phyloP scores from a whole-genome alignment of 2,888 invertebrate genomes.

The Chrysodeixis includens region DNA sequence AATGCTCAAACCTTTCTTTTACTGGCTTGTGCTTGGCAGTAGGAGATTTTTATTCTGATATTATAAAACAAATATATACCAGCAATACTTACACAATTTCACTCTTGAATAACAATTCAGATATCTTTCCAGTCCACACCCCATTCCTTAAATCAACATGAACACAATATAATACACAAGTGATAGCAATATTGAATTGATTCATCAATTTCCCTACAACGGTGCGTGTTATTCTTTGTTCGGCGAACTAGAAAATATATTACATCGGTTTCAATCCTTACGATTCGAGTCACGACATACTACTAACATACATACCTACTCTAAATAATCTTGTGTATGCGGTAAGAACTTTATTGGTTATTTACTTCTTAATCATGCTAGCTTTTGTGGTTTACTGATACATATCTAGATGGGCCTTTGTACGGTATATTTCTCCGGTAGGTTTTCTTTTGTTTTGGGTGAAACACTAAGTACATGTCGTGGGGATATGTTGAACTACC shows the following conservation, averaged over 20 bases:
- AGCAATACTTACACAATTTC: no score
- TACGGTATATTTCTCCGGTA: no score
- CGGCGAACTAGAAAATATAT: conserved; percentile 48
- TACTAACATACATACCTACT: conserved; percentile 4
- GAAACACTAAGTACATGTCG: no score
- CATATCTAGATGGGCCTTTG: background rate
- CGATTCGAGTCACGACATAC: conserved; percentile 31
- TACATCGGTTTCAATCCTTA: conserved; percentile 33
- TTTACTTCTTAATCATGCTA: conserved; percentile 3
- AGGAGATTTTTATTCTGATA: no score
- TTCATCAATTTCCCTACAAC: conserved; percentile 28
- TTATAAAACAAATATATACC: no score
- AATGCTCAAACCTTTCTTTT: no score
- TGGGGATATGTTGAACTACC: no score
- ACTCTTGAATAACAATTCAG: background rate
- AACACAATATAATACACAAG: conserved; percentile 29
- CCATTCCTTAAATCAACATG: conserved; percentile 19
- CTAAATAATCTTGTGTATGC: conserved; percentile 1
- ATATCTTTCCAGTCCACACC: background rate
- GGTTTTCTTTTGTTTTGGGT: no score
- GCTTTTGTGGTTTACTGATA: background rate
- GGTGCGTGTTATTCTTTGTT: conserved; percentile 40
- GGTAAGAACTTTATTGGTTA: background rate
- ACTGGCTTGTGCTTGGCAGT: no score
- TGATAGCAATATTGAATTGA: conserved; percentile 33